These are phyloP conservation scores for Trypoxylon attenuatum DNA, from an alignment of 2,888 invertebrate genomes.

Conservation along the genomic window DNA sequence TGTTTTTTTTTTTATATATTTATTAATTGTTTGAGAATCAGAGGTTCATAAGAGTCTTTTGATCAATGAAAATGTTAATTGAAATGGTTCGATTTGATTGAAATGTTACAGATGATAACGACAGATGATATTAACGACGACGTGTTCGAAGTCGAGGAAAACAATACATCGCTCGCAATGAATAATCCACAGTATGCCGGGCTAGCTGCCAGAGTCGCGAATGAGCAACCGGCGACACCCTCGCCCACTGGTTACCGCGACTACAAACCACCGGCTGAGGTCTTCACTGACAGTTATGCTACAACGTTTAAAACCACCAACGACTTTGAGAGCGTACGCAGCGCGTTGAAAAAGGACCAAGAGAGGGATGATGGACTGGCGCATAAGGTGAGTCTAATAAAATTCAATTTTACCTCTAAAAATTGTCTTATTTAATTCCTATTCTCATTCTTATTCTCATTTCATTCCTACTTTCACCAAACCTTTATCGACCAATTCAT, in stretches of 20 bases:
- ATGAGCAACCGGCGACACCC: slow-evolving; percentile 74
- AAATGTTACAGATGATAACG: slow-evolving; percentile 75
- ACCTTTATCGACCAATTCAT: no score
- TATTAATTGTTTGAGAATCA: not conserved
- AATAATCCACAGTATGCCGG: slow-evolving; percentile 25
- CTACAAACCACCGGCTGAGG: slow-evolving; percentile 85
- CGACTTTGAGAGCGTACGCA: slow-evolving; percentile 40
- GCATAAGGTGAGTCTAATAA: slow-evolving; percentile 70
- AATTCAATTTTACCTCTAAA: no score
- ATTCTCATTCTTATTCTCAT: no score
- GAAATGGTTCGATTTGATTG: not conserved
- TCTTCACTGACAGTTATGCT: slow-evolving; percentile 72
- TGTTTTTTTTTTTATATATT: not conserved
- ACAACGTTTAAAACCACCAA: slow-evolving; percentile 42
- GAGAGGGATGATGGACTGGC: slow-evolving; percentile 60
- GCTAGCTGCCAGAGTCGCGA: slow-evolving; percentile 34
- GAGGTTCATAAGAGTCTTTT: not conserved
- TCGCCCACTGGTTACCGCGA: slow-evolving; percentile 88
- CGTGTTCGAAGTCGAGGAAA: slow-evolving; percentile 83
- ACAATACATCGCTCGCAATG: slow-evolving; percentile 39
- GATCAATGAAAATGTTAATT: no score
- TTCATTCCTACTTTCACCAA: no score
- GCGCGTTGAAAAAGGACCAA: slow-evolving; percentile 42
- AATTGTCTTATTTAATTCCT: no score
- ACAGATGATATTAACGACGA: slow-evolving; percentile 89